A percentile compares a stretch with the other conserved stretches of the same genome.
Evolutionary conservation across 2,797 vertebrate species (phyloP).

Genomic region (Glossophaga mutica): DNA sequence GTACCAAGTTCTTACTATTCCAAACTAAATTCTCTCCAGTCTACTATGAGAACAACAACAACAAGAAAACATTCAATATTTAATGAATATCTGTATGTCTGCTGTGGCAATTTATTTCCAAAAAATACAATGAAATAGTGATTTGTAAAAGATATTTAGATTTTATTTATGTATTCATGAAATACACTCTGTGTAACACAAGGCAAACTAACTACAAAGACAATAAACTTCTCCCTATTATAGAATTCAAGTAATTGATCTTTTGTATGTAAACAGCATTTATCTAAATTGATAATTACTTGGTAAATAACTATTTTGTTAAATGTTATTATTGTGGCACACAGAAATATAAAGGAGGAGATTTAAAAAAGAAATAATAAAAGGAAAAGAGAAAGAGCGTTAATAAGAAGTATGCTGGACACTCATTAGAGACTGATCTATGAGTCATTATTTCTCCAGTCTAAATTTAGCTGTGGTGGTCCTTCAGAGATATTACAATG

Average conservation of each 20-base stretch:
- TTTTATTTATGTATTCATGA: conserved; percentile 12
- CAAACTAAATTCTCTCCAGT: conserved; percentile 57
- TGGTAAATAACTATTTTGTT: not conserved
- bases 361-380: not conserved
- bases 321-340: not conserved
- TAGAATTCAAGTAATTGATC: not conserved
- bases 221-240: not conserved
- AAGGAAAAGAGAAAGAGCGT: not conserved
- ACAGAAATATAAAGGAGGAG: not conserved
- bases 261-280: not conserved
- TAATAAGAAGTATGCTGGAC: not conserved
- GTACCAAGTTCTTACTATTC: conserved; percentile 64
- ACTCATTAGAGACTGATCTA: not conserved
- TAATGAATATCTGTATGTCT: conserved; percentile 1
- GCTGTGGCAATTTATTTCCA: conserved; percentile 51
- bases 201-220: not conserved
- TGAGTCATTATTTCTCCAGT: not conserved
- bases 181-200: not conserved
- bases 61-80: conserved; percentile 48
- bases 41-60: conserved; percentile 18
- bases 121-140: conserved; percentile 21
- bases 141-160: not conserved
- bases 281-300: not conserved
- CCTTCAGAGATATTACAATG: not conserved
- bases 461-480: not conserved